Percentiles rank a stretch among this genome's conserved stretches.
Evolutionary conservation across 2,113 vertebrate genomes (phyloP).

Genomic region (Trogon melanurus): DNA sequence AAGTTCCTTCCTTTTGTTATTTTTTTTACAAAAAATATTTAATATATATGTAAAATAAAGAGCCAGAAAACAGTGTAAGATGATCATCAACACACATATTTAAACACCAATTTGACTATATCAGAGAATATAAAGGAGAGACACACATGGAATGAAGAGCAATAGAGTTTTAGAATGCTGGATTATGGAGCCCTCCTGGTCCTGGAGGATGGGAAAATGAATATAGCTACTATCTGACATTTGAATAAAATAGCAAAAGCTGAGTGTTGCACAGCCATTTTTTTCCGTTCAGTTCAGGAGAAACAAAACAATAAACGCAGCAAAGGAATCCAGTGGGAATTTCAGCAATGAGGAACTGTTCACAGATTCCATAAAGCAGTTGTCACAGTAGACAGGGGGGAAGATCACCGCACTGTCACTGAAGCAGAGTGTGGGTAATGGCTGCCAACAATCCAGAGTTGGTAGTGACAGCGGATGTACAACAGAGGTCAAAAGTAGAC

Average conservation of each 20-base stretch:
- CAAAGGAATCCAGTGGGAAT: not conserved
- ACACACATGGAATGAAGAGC: not conserved
- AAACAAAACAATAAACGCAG: not conserved
- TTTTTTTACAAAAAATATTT: not conserved
- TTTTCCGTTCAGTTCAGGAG: not conserved
- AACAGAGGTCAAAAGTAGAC: not conserved
- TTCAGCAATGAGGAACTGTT: not conserved
- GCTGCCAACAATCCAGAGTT: not conserved
- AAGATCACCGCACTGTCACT: not conserved
- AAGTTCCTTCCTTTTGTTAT: not conserved
- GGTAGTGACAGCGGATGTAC: not conserved
- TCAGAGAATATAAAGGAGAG: not conserved
- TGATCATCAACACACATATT: rapidly evolving
- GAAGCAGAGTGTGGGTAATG: not conserved
- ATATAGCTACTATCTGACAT: not conserved
- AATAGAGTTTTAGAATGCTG: not conserved
- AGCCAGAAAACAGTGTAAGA: not conserved
- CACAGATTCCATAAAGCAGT: not conserved
- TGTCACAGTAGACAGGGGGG: not conserved
- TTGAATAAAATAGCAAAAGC: not conserved
- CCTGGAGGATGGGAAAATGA: not conserved
- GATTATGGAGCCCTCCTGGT: not conserved
- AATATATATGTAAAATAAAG: not conserved
- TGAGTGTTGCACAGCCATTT: not conserved
- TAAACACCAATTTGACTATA: not conserved